Evolutionary conservation across 2,797 vertebrate species (phyloP).

Genomic region (Chiroxiphia lanceolata): DNA sequence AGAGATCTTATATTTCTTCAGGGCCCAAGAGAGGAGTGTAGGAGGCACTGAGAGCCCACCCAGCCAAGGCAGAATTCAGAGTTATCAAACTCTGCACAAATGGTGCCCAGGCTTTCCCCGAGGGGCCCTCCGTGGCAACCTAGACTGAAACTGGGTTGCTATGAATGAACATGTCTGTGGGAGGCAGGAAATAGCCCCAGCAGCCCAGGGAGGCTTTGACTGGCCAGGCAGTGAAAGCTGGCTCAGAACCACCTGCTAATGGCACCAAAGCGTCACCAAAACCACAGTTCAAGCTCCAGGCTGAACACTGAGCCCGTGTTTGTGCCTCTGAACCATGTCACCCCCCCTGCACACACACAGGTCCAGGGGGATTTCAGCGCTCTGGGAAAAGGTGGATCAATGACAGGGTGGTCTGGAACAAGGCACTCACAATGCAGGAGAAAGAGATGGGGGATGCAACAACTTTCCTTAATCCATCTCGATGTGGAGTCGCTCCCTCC

Average conservation of each 20-base stretch:
- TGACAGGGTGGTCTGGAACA: not conserved
- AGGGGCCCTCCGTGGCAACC: not conserved
- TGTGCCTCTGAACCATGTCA: not conserved
- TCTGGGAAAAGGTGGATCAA: not conserved
- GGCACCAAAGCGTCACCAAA: not conserved
- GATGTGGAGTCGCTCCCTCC: not conserved
- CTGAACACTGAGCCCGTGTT: rapidly evolving
- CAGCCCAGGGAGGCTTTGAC: not conserved
- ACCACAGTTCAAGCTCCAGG: not conserved
- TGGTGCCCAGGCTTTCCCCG: rapidly evolving
- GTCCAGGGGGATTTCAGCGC: not conserved
- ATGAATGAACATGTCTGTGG: not conserved
- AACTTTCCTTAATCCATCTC: not conserved
- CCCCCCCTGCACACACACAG: not conserved
- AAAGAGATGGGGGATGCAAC: not conserved
- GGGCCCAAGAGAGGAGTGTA: not conserved
- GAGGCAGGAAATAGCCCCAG: not conserved
- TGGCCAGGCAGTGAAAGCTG: rapidly evolving
- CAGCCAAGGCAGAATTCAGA: not conserved
- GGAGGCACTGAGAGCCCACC: not conserved
- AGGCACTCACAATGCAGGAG: rapidly evolving
- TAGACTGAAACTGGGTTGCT: not conserved
- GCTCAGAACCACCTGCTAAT: not conserved
- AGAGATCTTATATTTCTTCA: not conserved
- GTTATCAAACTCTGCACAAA: not conserved